Evolutionary conservation across 2,113 vertebrate species (phyloP), one percentile per base, ranked within the genome.

Genomic region (Atherinomorus stipes): DNA sequence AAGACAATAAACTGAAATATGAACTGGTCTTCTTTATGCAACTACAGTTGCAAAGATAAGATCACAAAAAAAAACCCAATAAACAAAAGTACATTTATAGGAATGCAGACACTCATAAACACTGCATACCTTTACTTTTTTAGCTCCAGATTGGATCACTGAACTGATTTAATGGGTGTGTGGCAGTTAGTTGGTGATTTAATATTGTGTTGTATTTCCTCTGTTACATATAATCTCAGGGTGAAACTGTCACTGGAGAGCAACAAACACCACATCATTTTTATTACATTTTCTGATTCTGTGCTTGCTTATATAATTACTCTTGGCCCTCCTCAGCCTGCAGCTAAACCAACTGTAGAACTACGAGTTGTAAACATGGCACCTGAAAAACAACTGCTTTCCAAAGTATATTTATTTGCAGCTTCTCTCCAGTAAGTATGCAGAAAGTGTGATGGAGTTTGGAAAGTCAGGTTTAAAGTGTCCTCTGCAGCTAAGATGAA

Each of bases 191-290:
- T n/a, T 13, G 44, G n/a, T 15, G 6, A 18, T 4, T 44, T 44
- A 44, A 44, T 44, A 40, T 40, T 40, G 15, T 44, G 42, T 44
- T 44, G 15, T 44, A 16, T 47, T 19, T 19, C 44, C 44, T 7
- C 44, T n/a, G 44, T 47, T n/a, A 7, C 4, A n/a, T 8, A n/a
- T 7, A 47, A n/a, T 47, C 44, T 47, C 44, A 12, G 11, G 15
- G 58, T 71, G 65, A 61, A 81, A 75, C 65, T 51, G 58, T 72
- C 66, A 75, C 44, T 71, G 40, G 57, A 53, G 64, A 75, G 85
- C 60, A 70, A 38, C 71, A 76, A 73, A 81, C 60, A 69, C 47
- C 76, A 70, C 42, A 64, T 70, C 62, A 54, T 63, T 70, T 81
- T 83, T 69, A 74, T 69, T 58, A 71, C 1, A 78, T 69, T 50